Percentiles rank a stretch among this genome's conserved stretches.
These are phyloP conservation scores for Pomacea maculata DNA, from an alignment of 1,140 invertebrate genomes.

Conservation along the genomic window DNA sequence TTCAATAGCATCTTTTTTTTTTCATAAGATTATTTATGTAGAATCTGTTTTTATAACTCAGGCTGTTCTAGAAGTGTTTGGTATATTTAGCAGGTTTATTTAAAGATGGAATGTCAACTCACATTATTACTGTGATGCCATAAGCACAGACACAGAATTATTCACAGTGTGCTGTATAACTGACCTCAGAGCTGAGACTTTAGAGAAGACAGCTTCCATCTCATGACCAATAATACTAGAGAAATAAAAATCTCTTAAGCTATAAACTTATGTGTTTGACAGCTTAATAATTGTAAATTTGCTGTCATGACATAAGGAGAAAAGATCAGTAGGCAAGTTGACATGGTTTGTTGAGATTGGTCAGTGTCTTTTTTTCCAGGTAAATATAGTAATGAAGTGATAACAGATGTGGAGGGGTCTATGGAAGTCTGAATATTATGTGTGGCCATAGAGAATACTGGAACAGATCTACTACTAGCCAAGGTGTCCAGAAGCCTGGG, in stretches of 20 bases:
- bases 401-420: constrained; percentile 46
- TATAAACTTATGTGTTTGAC: neutral
- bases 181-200: no score
- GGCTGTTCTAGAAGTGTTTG: neutral
- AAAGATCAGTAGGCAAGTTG: neutral
- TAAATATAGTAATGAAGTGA: constrained; percentile 53
- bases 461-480: no score
- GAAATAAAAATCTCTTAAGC: neutral
- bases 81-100: neutral
- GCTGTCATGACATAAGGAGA: neutral
- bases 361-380: constrained; percentile 38
- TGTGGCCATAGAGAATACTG: no score
- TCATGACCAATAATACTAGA: neutral
- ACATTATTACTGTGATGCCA: no score
- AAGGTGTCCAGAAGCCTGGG: no score
- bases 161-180: no score
- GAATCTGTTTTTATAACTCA: neutral
- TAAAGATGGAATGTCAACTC: neutral
- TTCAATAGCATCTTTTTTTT: neutral
- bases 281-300: neutral
- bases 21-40: neutral
- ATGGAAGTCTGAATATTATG: constrained; percentile 40
- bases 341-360: neutral
- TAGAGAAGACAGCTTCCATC: no score
- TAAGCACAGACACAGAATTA: no score